Evolutionary conservation across 2,113 vertebrate genomes (phyloP).

Genomic region (Carassius carassius): DNA sequence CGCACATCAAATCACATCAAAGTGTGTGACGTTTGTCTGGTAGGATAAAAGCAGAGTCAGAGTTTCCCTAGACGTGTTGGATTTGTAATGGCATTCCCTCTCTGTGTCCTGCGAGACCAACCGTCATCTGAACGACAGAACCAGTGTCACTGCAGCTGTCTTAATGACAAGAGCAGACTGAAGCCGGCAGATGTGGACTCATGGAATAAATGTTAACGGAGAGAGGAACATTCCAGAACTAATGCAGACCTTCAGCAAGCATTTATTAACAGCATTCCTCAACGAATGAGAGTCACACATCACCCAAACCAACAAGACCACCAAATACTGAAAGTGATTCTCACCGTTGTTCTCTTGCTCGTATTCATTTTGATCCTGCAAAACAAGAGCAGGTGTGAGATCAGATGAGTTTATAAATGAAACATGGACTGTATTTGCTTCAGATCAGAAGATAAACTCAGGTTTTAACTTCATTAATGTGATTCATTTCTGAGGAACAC

Average conservation of each 20-base stretch:
- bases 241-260: conserved; percentile 13
- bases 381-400: conserved; percentile 49
- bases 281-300: not conserved
- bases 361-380: conserved; percentile 67
- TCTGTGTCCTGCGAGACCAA: not conserved
- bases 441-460: not conserved
- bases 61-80: not conserved
- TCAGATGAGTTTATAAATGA: not conserved
- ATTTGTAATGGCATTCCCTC: not conserved
- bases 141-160: conserved; percentile 1
- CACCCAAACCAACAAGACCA: not conserved
- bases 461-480: not conserved
- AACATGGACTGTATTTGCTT: not conserved
- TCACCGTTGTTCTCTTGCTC: conserved; percentile 72
- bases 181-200: conserved; percentile 8
- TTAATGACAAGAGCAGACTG: not conserved
- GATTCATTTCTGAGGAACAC: not conserved
- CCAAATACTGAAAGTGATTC: conserved; percentile 11
- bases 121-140: not conserved
- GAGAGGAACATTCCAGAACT: conserved; percentile 12
- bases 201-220: conserved; percentile 1
- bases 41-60: not conserved
- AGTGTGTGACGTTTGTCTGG: not conserved
- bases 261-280: conserved; percentile 1
- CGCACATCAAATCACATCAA: not conserved